Conservation (phyloP, 2,113 vertebrate genomes). For the Stercorarius parasiticus region DNA sequence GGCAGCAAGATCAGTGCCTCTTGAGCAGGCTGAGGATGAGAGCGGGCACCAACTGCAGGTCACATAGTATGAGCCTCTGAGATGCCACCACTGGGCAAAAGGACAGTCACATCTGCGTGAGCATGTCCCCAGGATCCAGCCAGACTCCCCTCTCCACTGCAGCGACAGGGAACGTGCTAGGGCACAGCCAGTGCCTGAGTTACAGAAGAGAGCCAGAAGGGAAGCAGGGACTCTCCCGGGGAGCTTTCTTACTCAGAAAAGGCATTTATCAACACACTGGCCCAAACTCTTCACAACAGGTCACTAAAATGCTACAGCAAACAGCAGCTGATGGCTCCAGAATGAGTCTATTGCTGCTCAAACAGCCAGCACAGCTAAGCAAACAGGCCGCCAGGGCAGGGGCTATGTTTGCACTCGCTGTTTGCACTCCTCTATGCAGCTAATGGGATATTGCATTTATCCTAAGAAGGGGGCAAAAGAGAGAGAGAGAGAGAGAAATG, state of each 20-base stretch:
- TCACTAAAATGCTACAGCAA: constrained; percentile 40
- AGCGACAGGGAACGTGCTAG: neutral
- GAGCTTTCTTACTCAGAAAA: constrained; percentile 21
- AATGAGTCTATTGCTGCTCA: constrained; percentile 39
- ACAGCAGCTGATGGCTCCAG: constrained; percentile 20
- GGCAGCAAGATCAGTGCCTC: neutral
- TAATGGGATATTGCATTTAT: constrained; percentile 23
- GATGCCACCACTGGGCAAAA: neutral
- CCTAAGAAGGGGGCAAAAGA: neutral
- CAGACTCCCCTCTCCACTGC: neutral
- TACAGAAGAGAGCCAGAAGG: neutral
- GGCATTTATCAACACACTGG: constrained; percentile 23
- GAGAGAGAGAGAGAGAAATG: neutral
- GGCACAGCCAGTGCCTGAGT: neutral
- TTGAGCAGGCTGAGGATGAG: neutral
- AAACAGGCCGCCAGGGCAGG: constrained; percentile 24
- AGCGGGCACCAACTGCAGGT: neutral
- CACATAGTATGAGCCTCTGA: neutral
- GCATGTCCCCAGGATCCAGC: neutral
- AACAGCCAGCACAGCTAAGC: constrained; percentile 57
- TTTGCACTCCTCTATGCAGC: constrained; percentile 2
- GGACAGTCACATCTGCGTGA: neutral
- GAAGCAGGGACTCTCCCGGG: neutral
- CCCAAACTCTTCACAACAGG: constrained; percentile 25
- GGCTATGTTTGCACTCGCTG: constrained; percentile 23